Evolutionary conservation across 2,888 invertebrate genomes (phyloP), one percentile per base, ranked within the genome.

Genomic region (Brenthis daphne): DNA sequence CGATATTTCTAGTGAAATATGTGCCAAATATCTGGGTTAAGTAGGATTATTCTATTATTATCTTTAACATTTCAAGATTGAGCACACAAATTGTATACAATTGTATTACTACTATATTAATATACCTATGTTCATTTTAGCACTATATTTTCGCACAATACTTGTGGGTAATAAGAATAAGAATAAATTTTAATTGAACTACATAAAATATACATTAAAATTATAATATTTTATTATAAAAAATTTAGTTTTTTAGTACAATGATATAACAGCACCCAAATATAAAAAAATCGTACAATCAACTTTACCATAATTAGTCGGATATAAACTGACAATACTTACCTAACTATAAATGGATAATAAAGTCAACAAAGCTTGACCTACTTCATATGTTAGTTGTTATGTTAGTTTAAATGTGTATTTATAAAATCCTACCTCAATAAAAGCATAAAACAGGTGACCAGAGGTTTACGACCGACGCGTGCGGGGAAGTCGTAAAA

Each of bases 381-480:
- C 48, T 24, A 67, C n/a, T 61, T 37, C 33, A 56, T 56, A 51
- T 53, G 47, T 61, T 61, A 20, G 37, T 43, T 48, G 48, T 61
- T 56, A 67, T 63, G 61, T 61, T 50, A 47, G 43, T 68, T 64
- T 68, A 57, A 63, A 68, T 57, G 14, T 68, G 43, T 64, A 64
- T 68, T 57, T 57, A 64, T 50, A 69, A 65, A 64, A 71, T 43
- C 65, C 70, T 73, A 68, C 72, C 72, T 70, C 72, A 73, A 73
- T 57, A 61, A 37, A 47, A 64, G 48, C 54, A 66, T 66, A 85
- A 66, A 89, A 89, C 91, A 91, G 90, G 90, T 91, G 91, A 90
- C 90, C 88, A 86, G 81, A 84, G 82, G 83, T 88, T 90, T 90
- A 90, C 87, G 88, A 87, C 79, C 86, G 80, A 82, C 88, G 84